Percentiles rank a stretch among this genome's conserved stretches.
Evolutionary conservation across 2,888 invertebrate genomes (phyloP).

Genomic region (Physocephala rufipes): DNA sequence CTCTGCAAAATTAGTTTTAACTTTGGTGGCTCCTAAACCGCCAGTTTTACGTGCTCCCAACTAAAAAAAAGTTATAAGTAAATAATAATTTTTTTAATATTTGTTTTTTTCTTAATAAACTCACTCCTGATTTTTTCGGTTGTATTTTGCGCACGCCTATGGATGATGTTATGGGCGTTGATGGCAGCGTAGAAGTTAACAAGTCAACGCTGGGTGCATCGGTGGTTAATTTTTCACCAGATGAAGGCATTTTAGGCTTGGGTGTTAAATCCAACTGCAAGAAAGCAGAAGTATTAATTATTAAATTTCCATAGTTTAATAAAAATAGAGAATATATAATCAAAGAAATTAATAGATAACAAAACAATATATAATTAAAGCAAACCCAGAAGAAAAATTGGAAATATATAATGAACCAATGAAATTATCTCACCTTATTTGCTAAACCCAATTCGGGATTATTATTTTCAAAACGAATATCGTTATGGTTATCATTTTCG

Average conservation of each 20-base stretch:
- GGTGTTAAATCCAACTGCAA: constrained; percentile 52
- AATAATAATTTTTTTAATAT: constrained; percentile 26
- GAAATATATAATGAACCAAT: neutral
- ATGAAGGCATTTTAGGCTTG: constrained; percentile 38
- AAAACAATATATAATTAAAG: constrained; percentile 4
- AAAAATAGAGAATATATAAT: constrained; percentile 24
- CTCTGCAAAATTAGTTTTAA: constrained; percentile 93
- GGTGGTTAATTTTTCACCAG: constrained; percentile 45
- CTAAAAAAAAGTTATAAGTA: constrained; percentile 65
- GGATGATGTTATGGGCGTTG: constrained; percentile 71
- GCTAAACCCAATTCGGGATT: constrained; percentile 52
- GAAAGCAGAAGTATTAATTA: neutral
- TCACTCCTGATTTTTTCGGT: constrained; percentile 76
- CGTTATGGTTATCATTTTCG: constrained; percentile 66
- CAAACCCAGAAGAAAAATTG: constrained; percentile 21
- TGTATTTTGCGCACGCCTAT: constrained; percentile 77
- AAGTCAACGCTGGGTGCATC: constrained; percentile 63
- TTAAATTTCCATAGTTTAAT: neutral
- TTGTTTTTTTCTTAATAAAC: constrained; percentile 48
- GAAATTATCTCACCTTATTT: constrained; percentile 68
- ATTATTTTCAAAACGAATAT: constrained; percentile 63
- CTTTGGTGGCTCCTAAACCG: constrained; percentile 93
- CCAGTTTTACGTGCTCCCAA: constrained; percentile 83
- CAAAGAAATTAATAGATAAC: constrained; percentile 11
- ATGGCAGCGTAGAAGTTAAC: constrained; percentile 57